Evolutionary conservation across 2,888 invertebrate species (phyloP), one percentile per base, ranked within the genome.

Genomic region (Adelognathus sp.): DNA sequence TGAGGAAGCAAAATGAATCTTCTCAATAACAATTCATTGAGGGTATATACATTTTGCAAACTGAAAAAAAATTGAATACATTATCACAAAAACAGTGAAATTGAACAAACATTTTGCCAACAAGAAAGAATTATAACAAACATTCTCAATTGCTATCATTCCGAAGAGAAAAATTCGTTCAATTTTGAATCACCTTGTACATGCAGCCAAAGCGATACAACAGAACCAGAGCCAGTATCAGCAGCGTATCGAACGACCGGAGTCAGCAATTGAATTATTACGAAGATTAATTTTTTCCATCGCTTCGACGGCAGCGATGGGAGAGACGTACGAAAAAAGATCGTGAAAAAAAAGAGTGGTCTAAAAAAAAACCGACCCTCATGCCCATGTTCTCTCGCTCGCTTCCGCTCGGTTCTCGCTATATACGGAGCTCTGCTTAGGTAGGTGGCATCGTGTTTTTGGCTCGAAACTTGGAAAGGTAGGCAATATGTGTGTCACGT

Each of bases 401-500:
- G 14, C 36, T 66, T 52, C n/a, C 16, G 14, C n/a, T 29, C 14
- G n/a, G n/a, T n/a, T n/a, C 27, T 3, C 58, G n/a, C 16, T n/a
- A 50, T 52, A 33, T 33, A 14, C 21, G 9, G 11, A 16, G 33
- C 61, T 71, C 46, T 36, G 39, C 56, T 31, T 46, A 41, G 63
- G 54, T 54, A 76, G 63, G 44, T 60, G 69, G 74, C 50, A n/a
- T 69, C 73, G 75, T 64, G 63, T 82, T 83, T 84, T 84, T 83
- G 84, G 86, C 84, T 80, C 76, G 82, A 60, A 79, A 82, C 78
- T 82, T 75, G 60, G 79, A 84, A 85, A 82, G 84, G 81, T 84
- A 79, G 82, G 82, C 84, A 84, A 85, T 87, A 87, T 87, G 87
- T 87, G 83, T 87, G 86, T 87, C 87, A 87, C 87, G 87, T 87